Evolutionary conservation across 2,113 vertebrate species (phyloP), one percentile per base, ranked within the genome.

Genomic region (Calyptomena viridis): DNA sequence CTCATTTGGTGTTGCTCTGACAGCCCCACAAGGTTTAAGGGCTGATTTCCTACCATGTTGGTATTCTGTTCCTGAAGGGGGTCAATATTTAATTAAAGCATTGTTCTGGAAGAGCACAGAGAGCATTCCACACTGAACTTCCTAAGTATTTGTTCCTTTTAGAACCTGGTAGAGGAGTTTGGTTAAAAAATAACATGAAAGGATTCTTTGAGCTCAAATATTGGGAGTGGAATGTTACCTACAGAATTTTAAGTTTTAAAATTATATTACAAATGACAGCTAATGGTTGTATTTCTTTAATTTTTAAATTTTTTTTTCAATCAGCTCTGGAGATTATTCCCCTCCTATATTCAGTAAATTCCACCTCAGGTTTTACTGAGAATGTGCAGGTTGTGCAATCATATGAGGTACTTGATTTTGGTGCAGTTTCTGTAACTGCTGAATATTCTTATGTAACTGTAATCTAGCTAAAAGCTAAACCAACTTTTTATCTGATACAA

Each of bases 151-250:
- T 88, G 74, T 84, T 64, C 64, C 50, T 66, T 90, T 85, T 39
- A 62, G 81, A 89, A 80, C 56, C 62, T 44, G 35, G 42, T 55
- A 79, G 22, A 80, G 47, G 80, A 93, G 44, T 58, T 62, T 93
- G 60, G 72, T 81, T 92, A 92, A 97, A n/a, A 96, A 96, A 90
- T 77, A 91, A 69, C 72, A 77, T 47, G 20, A 93, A 93, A 86
- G 69, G 83, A 67, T 75, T 94, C 67, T 82, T 79, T 91, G 72
- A 89, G 76, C 69, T 80, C 62, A 52, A 71, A 56, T 64, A 42
- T 75, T 63, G 72, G 78, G 63, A 94, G 68, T 56, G 78, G 40
- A 64, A 56, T 52, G 79, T 80, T 95, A 91, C 33, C 68, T 90
- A 87, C 30, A 69, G 63, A 92, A 80, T 39, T 47, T 47, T 3